Conservation (phyloP, 2,113 vertebrate species). For the Glaucomys volans region DNA sequence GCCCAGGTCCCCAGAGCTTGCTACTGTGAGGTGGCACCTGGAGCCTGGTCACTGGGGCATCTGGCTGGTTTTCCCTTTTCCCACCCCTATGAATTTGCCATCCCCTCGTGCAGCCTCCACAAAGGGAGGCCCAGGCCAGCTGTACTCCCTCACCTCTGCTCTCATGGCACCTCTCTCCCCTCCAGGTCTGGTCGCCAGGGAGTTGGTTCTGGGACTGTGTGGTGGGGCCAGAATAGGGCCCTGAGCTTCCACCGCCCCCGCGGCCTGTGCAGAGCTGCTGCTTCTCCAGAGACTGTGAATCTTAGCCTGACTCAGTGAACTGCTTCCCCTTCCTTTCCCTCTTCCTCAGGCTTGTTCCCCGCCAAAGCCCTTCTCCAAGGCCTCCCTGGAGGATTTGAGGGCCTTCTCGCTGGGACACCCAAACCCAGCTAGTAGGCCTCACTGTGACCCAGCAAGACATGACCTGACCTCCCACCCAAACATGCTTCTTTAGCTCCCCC, state of each 20-base stretch:
- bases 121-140: not conserved
- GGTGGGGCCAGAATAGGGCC: slow-evolving; percentile 62
- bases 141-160: not conserved
- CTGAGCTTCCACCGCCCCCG: not conserved
- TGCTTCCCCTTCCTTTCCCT: not conserved
- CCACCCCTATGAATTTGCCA: not conserved
- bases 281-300: slow-evolving; percentile 84
- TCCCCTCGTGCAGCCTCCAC: not conserved
- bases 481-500: slow-evolving; percentile 66
- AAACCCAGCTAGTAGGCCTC: not conserved
- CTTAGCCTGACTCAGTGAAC: slow-evolving; percentile 41
- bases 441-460: slow-evolving; percentile 67
- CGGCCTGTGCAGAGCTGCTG: slow-evolving; percentile 51
- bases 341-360: slow-evolving; percentile 48
- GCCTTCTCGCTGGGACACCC: not conserved
- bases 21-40: not conserved
- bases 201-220: slow-evolving; percentile 57
- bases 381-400: slow-evolving; percentile 36
- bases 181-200: slow-evolving; percentile 63
- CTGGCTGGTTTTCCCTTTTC: not conserved
- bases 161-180: slow-evolving; percentile 30
- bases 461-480: slow-evolving; percentile 54
- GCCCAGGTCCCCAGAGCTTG: fast-evolving
- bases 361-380: slow-evolving; percentile 60
- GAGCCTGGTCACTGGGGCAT: not conserved